Evolutionary conservation across 2,888 invertebrate genomes (phyloP).

Genomic region (Eupithecia inturbata): DNA sequence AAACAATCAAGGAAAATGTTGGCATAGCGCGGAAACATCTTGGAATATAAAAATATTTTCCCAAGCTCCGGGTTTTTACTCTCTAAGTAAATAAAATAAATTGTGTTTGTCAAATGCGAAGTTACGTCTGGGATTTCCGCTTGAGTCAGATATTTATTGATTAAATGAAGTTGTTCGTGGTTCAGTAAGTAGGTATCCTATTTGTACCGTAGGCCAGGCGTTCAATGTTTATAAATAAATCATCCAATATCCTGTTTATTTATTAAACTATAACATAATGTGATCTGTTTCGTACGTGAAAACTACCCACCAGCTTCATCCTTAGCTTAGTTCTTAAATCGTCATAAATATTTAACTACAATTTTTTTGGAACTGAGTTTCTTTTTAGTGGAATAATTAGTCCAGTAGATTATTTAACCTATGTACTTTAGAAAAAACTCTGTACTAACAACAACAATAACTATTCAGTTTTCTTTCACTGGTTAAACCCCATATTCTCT

Average conservation of each 20-base stretch:
- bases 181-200: constrained; percentile 11
- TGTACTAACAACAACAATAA: background rate
- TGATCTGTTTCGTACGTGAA: background rate
- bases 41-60: constrained; percentile 28
- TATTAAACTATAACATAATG: constrained; percentile 4
- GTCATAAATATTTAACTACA: background rate
- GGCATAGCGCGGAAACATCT: constrained; percentile 36
- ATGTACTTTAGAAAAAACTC: background rate
- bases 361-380: background rate
- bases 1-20: constrained; percentile 40
- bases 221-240: constrained; percentile 1
- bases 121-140: constrained; percentile 34
- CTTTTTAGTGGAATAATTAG: background rate
- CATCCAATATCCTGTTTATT: background rate
- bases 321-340: background rate
- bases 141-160: constrained; percentile 27
- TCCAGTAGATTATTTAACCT: background rate
- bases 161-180: constrained; percentile 25
- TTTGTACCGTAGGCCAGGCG: background rate
- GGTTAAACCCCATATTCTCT: no score
- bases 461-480: background rate
- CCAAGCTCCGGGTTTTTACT: constrained; percentile 18
- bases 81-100: constrained; percentile 39
- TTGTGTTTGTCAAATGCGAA: constrained; percentile 38
- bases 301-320: background rate